Base-by-base conservation (phyloP, 2,797 vertebrate genomes). In the Gallinago solitaria region DNA sequence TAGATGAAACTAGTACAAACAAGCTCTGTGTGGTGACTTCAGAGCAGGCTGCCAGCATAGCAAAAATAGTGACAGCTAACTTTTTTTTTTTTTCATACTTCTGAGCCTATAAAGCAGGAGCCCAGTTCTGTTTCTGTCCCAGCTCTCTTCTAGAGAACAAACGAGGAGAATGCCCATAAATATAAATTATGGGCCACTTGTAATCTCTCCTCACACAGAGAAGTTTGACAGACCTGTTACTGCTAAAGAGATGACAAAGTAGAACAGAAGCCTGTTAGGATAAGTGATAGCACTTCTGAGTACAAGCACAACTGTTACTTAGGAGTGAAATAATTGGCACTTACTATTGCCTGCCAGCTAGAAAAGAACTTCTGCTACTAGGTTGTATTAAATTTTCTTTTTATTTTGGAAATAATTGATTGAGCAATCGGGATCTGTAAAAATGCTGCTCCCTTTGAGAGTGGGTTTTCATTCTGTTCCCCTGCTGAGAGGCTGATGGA, bases 1-100 rank as follows among this genome's bases (percentile, higher is more conserved):
- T 59, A 84, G 68, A 84, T 2, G 2, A 80, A 93, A 94, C 86
- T 25, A 84, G 95, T 87, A 51, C 83, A 87, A 76, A 83, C 89
- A 96, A 84, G 93, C 78, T 90, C 83, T 7, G 50, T 8, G 74
- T 54, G 60, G 43, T 94, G 94, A 60, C 78, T 90, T 68, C 81
- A 87, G 85, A 76, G 70, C 45, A 41, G 61, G 35, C 35, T 37
- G 35, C 76, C 90, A 90, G 85, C 56, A 9, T 12, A 76, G 70
- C 85, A 86, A n/a, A 92, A 83, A 70, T n/a, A 60, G 70, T 64
- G 83, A n/a, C 70, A 71, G 64, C 60, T 87, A 60, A 30, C 5
- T 17, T 39, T 27, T 56, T 57, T 73, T 43, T 41, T 70, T 43
- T 43, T 28, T 21, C 11, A 41, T 23, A 41, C 28, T 83, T 70